These are phyloP conservation scores for Pantherophis vulpinus DNA, from an alignment of 2,797 vertebrate species.

Conservation along the genomic window DNA sequence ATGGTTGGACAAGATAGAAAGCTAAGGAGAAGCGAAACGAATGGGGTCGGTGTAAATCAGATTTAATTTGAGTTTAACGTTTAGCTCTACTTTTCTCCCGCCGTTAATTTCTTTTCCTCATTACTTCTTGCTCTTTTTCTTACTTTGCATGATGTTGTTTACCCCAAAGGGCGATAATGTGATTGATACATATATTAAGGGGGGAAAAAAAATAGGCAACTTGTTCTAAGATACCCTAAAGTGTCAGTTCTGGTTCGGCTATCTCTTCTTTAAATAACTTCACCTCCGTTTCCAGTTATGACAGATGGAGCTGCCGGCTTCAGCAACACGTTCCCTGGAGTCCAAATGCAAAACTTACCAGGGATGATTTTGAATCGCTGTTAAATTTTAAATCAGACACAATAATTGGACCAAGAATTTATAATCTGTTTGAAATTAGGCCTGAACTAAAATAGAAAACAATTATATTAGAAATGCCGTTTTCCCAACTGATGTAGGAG, in stretches of 20 bases:
- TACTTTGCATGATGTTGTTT: not conserved
- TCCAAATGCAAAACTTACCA: not conserved
- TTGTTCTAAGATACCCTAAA: not conserved
- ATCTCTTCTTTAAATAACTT: not conserved
- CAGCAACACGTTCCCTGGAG: not conserved
- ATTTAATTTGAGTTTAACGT: not conserved
- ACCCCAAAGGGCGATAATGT: not conserved
- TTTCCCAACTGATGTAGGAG: not conserved
- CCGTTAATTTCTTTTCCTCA: not conserved
- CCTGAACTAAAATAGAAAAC: not conserved
- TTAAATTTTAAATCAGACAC: not conserved
- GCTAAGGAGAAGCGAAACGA: not conserved
- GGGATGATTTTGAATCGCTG: not conserved
- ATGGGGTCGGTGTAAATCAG: not conserved
- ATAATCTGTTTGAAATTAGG: not conserved
- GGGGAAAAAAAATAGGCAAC: rapidly evolving
- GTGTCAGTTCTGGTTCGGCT: not conserved
- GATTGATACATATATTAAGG: not conserved
- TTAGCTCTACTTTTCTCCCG: not conserved
- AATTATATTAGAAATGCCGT: not conserved
- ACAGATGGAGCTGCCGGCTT: not conserved
- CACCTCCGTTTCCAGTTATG: no score
- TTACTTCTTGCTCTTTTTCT: not conserved
- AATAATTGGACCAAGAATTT: not conserved
- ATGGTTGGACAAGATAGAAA: not conserved